A percentile compares a stretch with the other conserved stretches of the same genome.
These are phyloP conservation scores for Heterotilapia buettikoferi DNA, from an alignment of 2,113 vertebrate genomes.

Conservation along the genomic window DNA sequence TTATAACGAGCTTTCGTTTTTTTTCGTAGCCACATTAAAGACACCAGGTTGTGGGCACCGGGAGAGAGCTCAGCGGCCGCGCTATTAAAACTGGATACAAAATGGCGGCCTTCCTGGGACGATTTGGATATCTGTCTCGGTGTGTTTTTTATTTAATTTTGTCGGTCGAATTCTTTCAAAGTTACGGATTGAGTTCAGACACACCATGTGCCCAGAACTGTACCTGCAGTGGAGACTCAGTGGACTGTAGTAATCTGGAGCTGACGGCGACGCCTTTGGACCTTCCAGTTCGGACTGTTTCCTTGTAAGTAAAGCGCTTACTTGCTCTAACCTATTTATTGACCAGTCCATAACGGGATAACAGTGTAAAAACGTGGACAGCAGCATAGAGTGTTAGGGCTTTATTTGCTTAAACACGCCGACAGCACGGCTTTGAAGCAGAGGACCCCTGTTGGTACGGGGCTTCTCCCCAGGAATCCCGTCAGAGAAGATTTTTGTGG, in stretches of 20 bases:
- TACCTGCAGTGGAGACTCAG: conserved; percentile 73
- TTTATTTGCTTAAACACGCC: neutral
- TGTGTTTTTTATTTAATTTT: conserved; percentile 64
- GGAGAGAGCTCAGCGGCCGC: conserved; percentile 62
- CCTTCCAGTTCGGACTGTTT: conserved; percentile 81
- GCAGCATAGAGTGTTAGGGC: neutral
- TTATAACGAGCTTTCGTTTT: neutral
- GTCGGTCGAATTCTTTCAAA: conserved; percentile 43
- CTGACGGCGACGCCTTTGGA: conserved; percentile 73
- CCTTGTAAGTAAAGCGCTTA: conserved; percentile 79
- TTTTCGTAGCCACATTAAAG: conserved; percentile 9
- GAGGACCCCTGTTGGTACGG: too few species aligned
- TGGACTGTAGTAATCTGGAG: conserved; percentile 81
- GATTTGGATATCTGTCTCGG: conserved; percentile 61
- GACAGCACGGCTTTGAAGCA: too few species aligned
- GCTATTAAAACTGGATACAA: conserved; percentile 81
- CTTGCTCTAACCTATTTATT: conserved; percentile 33
- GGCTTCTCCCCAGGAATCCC: neutral
- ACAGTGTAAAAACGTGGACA: neutral
- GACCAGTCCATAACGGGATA: conserved; percentile 22
- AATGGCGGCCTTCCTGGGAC: conserved; percentile 85
- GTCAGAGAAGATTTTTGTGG: neutral
- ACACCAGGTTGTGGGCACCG: conserved; percentile 37
- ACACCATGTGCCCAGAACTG: conserved; percentile 77
- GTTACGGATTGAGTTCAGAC: conserved; percentile 33